Evolutionary conservation across 2,797 vertebrate species (phyloP).

Genomic region (Sebastes diaconus): DNA sequence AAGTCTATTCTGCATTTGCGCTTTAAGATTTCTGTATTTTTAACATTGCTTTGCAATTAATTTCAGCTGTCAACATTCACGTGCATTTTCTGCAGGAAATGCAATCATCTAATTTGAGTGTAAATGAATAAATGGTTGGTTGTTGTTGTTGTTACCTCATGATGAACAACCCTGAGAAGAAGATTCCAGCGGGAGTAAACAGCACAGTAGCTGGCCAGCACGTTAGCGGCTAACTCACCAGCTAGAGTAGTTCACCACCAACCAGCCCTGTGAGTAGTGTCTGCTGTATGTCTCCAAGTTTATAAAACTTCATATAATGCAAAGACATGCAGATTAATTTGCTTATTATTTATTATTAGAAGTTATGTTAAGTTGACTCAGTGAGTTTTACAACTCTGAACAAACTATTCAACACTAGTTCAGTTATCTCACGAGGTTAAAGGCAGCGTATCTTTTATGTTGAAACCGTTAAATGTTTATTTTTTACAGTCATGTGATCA

Average conservation of each 20-base stretch:
- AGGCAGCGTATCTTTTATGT: neutral
- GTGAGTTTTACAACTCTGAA: neutral
- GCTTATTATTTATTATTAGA: neutral
- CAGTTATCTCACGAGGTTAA: neutral
- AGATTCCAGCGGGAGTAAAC: neutral
- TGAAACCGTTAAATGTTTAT: neutral
- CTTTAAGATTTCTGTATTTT: no score
- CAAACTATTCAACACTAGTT: neutral
- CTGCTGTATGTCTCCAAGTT: neutral
- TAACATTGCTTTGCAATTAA: no score
- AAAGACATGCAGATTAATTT: neutral
- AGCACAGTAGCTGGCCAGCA: neutral
- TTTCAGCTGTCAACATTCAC: no score
- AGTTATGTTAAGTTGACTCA: neutral
- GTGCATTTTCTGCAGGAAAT: no score
- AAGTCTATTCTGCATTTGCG: no score
- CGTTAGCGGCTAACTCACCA: neutral
- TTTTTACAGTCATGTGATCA: neutral
- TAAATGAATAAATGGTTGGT: no score
- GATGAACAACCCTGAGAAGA: neutral
- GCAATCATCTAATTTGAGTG: no score
- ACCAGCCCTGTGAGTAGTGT: accelerated
- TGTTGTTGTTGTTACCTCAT: neutral
- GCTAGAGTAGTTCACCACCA: neutral
- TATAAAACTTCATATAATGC: neutral